Evolutionary conservation across 2,797 vertebrate species (phyloP), one percentile per base, ranked within the genome.

Genomic region (Eulemur albifrons): DNA sequence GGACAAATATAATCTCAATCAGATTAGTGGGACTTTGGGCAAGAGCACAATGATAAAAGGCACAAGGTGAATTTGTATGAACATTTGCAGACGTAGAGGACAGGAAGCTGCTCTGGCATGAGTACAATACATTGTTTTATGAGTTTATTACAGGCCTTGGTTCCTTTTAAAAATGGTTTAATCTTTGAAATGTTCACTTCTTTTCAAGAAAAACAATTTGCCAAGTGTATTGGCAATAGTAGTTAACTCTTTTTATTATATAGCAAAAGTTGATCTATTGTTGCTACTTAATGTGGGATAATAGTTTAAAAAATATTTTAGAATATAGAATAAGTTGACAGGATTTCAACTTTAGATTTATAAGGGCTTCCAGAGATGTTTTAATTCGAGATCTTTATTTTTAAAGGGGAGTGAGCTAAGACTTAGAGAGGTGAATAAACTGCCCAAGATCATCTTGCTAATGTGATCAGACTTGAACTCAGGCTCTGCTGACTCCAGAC

Each of bases 331-430:
- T 65, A 96, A 38, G 63, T 14, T 35, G 21, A 69, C 5, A 13
- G 35, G 76, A 83, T 84, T 91, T 97, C 45, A 80, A 50, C 67
- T 76, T 95, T 40, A 80, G 32, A 63, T 80, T 92, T 67, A 2
- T 48, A n/a, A 84, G 54, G 30, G 4, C 15, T 77, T 73, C 38
- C 30, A 48, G 35, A 18, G 12, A 85, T 65, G 1, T 54, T 93
- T 9, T 43, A 35, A 21, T 83, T 70, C 0, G 11, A 40, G 52
- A 61, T 13, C 23, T 76, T 50, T 4, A 27, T 50, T 72, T 57
- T 50, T 32, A 52, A 76, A 73, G 13, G 45, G 3, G 20, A 48
- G 14, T 14, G 88, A 23, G 7, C 30, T 43, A 15, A 57, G 38
- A 2, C 3, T 27, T 18, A n/a, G 80, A 76, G 1, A 59, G 43